phyloP scores from a whole-genome alignment of 1,140 invertebrate species.

The Macrosteles quadrilineatus region DNA sequence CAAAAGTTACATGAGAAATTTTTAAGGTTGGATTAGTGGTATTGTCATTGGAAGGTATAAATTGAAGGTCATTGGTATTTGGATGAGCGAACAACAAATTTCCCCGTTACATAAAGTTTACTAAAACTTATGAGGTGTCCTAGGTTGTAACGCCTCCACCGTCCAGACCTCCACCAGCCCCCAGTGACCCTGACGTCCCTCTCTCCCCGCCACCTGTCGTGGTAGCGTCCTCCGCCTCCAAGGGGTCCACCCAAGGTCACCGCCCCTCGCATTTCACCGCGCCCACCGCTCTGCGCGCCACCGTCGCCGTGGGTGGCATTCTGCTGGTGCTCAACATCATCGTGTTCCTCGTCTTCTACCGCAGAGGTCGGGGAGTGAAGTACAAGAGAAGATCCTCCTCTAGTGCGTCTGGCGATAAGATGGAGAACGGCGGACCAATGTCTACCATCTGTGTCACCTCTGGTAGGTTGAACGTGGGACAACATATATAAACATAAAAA shows the following conservation, averaged over 20 bases:
- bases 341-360: slow-evolving; percentile 91
- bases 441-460: slow-evolving; percentile 36
- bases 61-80: too few species aligned
- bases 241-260: slow-evolving; percentile 48
- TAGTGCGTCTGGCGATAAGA: slow-evolving; percentile 34
- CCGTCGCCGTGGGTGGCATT: slow-evolving; percentile 75
- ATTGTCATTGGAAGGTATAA: too few species aligned
- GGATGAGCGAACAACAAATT: too few species aligned
- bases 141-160: too few species aligned
- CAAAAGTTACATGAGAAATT: too few species aligned
- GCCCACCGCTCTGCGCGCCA: slow-evolving; percentile 81
- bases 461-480: too few species aligned
- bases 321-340: slow-evolving; percentile 73
- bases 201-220: slow-evolving; percentile 40
- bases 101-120: too few species aligned
- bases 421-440: slow-evolving; percentile 40
- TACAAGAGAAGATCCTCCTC: slow-evolving; percentile 68
- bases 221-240: slow-evolving; percentile 39
- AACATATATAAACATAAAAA: too few species aligned
- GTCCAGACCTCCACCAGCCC: too few species aligned
- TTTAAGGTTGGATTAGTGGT: too few species aligned
- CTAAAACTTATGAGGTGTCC: too few species aligned
- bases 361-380: slow-evolving; percentile 52
- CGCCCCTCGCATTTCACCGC: slow-evolving; percentile 47
- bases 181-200: too few species aligned